These are phyloP conservation scores for Botia kubotai DNA, from an alignment of 2,797 vertebrate species.

Conservation along the genomic window DNA sequence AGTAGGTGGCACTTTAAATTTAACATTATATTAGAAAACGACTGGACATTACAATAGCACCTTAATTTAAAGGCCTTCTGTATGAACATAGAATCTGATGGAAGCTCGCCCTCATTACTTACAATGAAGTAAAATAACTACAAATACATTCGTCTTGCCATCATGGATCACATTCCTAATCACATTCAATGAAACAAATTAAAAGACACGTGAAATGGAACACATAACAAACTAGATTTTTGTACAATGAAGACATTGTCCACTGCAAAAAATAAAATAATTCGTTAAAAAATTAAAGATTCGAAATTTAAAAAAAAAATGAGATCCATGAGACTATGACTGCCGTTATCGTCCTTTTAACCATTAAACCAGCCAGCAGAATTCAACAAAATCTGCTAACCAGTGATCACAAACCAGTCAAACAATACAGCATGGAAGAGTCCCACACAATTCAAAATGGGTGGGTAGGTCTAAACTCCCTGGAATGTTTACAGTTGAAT, in stretches of 20 bases:
- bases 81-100: conserved; percentile 44
- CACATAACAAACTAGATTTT: conserved; percentile 20
- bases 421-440: conserved; percentile 7
- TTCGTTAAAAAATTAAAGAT: not conserved
- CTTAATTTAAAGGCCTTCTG: conserved; percentile 47
- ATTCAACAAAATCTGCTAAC: conserved; percentile 13
- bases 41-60: conserved; percentile 52
- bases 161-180: conserved; percentile 40
- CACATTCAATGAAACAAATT: conserved; percentile 13
- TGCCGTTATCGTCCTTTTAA: not conserved
- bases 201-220: not conserved
- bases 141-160: conserved; percentile 45
- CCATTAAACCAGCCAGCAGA: not conserved
- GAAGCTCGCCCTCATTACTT: conserved; percentile 55
- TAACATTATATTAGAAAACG: conserved; percentile 28
- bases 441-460: not conserved
- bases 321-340: not conserved
- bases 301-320: not conserved
- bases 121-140: conserved; percentile 46
- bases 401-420: conserved; percentile 17
- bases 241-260: not conserved
- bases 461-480: not conserved
- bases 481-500: conserved; percentile 48
- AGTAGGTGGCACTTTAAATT: conserved; percentile 36
- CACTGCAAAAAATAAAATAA: not conserved